Conservation (phyloP, 2,113 vertebrate species). For the Proteles cristata region DNA sequence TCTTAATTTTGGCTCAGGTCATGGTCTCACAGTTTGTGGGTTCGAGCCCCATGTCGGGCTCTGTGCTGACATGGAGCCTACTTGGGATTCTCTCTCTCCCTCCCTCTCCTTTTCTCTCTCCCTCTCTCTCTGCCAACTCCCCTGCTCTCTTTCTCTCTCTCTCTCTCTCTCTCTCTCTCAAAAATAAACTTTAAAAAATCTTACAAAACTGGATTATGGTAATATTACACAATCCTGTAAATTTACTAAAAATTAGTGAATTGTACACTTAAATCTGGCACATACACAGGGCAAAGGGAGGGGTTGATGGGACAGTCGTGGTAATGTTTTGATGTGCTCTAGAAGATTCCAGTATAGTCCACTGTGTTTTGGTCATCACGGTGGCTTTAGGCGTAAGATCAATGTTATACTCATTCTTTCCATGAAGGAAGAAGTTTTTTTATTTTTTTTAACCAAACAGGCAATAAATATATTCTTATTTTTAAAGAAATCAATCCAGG, state of each 20-base stretch:
- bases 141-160: no score
- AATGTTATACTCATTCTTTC: neutral
- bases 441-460: neutral
- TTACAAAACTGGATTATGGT: neutral
- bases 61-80: no score
- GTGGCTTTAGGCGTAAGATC: neutral
- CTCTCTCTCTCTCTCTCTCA: no score
- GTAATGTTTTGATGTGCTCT: neutral
- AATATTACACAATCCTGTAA: neutral
- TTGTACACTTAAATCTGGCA: neutral
- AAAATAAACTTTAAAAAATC: no score
- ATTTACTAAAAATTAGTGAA: neutral
- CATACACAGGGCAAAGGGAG: neutral
- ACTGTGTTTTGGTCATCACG: neutral
- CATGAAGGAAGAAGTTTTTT: neutral
- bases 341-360: neutral
- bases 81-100: no score
- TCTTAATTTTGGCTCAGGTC: no score
- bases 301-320: neutral
- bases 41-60: no score
- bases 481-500: neutral
- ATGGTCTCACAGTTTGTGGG: no score
- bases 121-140: no score
- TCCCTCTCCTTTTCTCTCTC: no score
- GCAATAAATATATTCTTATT: neutral